Evolutionary conservation across 2,113 vertebrate genomes (phyloP).

Genomic region (Saccopteryx bilineata): DNA sequence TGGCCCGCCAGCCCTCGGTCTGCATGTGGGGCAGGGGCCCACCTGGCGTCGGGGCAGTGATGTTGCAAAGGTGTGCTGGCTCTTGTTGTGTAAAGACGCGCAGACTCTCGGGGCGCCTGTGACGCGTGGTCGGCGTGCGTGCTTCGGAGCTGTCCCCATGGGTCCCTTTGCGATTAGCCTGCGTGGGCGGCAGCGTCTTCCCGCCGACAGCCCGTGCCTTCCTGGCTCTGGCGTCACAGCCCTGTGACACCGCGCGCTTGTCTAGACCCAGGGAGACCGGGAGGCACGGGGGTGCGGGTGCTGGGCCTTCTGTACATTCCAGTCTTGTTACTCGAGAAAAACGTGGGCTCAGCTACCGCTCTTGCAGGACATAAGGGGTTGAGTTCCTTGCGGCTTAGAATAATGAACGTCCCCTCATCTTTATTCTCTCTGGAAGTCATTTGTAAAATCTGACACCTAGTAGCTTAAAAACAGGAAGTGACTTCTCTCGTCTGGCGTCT

Average conservation of each 20-base stretch:
- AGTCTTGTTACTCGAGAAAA: conserved; percentile 42
- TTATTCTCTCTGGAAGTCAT: neutral
- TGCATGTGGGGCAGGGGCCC: conserved; percentile 87
- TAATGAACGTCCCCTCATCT: neutral
- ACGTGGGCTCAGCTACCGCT: neutral
- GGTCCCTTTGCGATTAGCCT: no score
- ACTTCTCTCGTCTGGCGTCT: neutral
- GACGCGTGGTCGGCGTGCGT: no score
- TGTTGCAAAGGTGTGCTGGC: conserved; percentile 93
- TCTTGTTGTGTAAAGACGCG: neutral
- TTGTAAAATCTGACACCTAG: neutral
- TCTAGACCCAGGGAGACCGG: neutral
- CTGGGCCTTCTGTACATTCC: neutral
- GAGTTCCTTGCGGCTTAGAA: neutral
- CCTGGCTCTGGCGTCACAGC: no score
- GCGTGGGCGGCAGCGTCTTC: no score
- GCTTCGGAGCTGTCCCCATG: no score
- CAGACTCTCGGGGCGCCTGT: no score
- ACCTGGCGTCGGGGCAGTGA: conserved; percentile 88
- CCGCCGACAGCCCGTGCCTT: no score
- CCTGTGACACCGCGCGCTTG: neutral
- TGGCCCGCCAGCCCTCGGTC: conserved; percentile 93
- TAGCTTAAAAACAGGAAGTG: neutral
- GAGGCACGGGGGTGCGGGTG: neutral
- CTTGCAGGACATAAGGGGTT: neutral